phyloP scores from a whole-genome alignment of 2,888 invertebrate species.

The Balanococcus diminutus region DNA sequence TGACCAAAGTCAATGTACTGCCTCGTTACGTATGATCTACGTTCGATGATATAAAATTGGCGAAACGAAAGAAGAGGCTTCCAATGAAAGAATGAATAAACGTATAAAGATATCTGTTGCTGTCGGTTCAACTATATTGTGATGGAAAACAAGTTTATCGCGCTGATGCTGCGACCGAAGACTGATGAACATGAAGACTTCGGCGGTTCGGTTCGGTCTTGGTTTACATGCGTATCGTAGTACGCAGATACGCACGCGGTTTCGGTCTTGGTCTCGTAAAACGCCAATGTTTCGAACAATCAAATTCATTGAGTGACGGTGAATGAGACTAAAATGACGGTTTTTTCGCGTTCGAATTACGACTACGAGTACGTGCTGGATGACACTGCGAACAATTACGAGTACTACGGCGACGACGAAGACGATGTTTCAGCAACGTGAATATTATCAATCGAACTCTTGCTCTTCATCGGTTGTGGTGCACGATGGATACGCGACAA shows the following conservation, averaged over 20 bases:
- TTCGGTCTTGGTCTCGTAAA: background rate
- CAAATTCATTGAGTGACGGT: background rate
- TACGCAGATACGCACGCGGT: background rate
- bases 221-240: slow-evolving; percentile 3
- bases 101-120: background rate
- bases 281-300: too few species aligned
- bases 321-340: background rate
- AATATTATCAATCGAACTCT: background rate
- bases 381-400: background rate
- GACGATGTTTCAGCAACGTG: slow-evolving; percentile 22
- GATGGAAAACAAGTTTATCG: background rate
- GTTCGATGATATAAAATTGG: background rate
- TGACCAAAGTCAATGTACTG: background rate
- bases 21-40: background rate
- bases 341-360: background rate
- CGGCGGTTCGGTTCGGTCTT: background rate
- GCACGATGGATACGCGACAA: slow-evolving; percentile 88
- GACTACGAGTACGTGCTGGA: background rate
- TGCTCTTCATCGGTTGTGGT: slow-evolving; percentile 62
- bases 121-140: background rate
- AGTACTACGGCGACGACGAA: background rate
- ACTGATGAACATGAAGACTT: background rate
- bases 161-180: background rate
- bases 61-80: background rate
- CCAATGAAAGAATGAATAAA: background rate